Base-by-base conservation (phyloP, 2,797 vertebrate species). In the Bucorvus abyssinicus region DNA sequence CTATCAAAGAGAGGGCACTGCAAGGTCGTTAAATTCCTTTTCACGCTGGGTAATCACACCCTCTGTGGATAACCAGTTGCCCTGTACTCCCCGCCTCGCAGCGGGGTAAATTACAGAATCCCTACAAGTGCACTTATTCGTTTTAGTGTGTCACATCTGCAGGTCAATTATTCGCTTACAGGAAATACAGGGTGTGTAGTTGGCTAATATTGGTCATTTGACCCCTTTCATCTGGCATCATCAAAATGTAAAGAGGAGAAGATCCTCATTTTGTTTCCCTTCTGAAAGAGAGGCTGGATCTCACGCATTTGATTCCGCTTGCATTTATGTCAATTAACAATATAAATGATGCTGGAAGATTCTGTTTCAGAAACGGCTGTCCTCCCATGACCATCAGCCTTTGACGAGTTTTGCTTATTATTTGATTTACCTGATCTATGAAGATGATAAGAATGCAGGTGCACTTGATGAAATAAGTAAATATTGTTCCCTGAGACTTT, bases 21-120 rank as follows among this genome's bases (percentile, higher is more conserved):
- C 52, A 83, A 87, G 81, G 75, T 71, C 70, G 20, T 63, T 82
- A 85, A 81, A 92, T 71, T 49, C 75, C 63, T 67, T 81, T 53
- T 56, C 67, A 23, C 90, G 83, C 64, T 90, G 92, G 94, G 45
- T 96, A 94, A 89, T 68, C 60, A 60, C 29, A 70, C 22, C 61
- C 52, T 95, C 45, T 57, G 42, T 84, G 52, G 59, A 74, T 93
- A 94, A 86, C 18, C 53, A 80, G 56, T 79, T 74, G 42, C 89
- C 36, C 26, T 68, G 36, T 74, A 3, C 76, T 93, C 59, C 36
- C 44, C 38, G 68, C 68, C 75, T 89, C 55, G 12, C 90, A 91
- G 63, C 45, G 12, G 70, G 53, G 38, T 67, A 91, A 96, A 87
- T 83, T 56, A 79, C 47, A 82, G 78, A 67, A 83, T 89, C 71